Evolutionary conservation across 2,797 vertebrate species (phyloP).

Genomic region (Helarctos malayanus): DNA sequence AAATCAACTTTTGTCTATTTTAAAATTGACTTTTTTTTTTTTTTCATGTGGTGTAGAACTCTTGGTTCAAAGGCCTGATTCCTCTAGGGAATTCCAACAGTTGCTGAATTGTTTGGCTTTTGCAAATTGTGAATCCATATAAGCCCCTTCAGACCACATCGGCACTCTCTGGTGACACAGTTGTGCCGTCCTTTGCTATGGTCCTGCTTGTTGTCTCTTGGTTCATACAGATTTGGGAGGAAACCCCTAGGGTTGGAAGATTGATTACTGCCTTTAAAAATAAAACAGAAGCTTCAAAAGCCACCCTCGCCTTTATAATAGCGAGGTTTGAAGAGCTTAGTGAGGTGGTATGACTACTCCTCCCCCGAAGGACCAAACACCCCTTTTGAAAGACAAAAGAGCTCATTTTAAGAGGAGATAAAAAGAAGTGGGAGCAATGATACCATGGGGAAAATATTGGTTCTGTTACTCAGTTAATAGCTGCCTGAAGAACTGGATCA

Average conservation of each 20-base stretch:
- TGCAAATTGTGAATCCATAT: neutral
- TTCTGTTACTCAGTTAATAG: neutral
- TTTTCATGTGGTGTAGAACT: neutral
- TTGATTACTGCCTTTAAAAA: constrained; percentile 16
- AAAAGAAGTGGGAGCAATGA: neutral
- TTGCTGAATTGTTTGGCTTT: constrained; percentile 21
- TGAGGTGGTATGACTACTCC: neutral
- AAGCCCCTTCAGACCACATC: neutral
- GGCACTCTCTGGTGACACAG: neutral
- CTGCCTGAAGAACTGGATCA: neutral
- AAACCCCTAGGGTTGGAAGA: neutral
- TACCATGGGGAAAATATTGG: neutral
- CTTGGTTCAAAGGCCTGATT: neutral
- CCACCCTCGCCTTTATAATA: neutral
- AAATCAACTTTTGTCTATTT: neutral
- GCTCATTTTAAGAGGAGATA: neutral
- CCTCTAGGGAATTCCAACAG: neutral
- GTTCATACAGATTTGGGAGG: constrained; percentile 55
- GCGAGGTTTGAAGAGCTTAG: neutral
- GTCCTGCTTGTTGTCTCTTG: constrained; percentile 35
- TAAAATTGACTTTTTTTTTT: neutral
- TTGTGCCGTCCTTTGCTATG: neutral
- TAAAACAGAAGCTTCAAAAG: neutral
- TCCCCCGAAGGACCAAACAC: neutral
- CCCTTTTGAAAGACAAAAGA: neutral